Evolutionary conservation across 1,140 invertebrate species (phyloP).

Genomic region (Caenorhabditis latens): DNA sequence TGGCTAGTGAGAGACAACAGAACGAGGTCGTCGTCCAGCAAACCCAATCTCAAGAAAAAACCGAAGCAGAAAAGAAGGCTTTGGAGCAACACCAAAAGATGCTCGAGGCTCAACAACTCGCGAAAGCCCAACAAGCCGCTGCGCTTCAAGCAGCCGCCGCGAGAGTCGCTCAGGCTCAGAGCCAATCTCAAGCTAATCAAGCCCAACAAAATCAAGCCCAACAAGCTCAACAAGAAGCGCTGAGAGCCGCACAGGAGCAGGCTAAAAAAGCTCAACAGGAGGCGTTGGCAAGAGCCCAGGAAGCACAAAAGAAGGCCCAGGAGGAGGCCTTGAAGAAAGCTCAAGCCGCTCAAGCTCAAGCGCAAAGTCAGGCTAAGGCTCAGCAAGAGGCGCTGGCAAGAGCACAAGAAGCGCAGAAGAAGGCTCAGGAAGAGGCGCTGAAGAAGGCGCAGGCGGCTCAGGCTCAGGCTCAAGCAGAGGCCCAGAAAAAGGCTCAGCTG

Average conservation of each 20-base stretch:
- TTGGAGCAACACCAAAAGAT: slow-evolving; percentile 64
- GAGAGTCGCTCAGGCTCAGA: slow-evolving; percentile 58
- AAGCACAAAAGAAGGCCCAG: slow-evolving; percentile 62
- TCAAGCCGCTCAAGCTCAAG: slow-evolving; percentile 32
- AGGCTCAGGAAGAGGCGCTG: slow-evolving; percentile 56
- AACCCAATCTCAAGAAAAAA: slow-evolving; percentile 32
- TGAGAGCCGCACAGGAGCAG: slow-evolving; percentile 48
- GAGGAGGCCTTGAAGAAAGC: slow-evolving; percentile 63
- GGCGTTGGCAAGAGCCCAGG: slow-evolving; percentile 45
- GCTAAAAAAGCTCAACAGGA: slow-evolving; percentile 59
- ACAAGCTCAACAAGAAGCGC: slow-evolving; percentile 54
- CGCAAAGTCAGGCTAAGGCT: slow-evolving; percentile 42
- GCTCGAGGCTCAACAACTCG: slow-evolving; percentile 60
- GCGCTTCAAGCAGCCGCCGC: slow-evolving; percentile 62
- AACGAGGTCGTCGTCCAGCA: slow-evolving; percentile 57
- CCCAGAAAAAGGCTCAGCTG: slow-evolving; percentile 14
- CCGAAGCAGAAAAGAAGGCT: slow-evolving; percentile 57
- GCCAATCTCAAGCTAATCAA: background rate
- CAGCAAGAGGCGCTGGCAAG: background rate
- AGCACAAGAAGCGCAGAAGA: slow-evolving; percentile 32
- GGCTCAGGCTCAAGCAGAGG: slow-evolving; percentile 25
- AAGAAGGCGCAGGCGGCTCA: slow-evolving; percentile 22
- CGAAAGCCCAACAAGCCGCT: slow-evolving; percentile 63
- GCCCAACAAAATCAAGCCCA: background rate
- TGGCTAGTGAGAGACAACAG: slow-evolving; percentile 59